Percentiles rank a stretch among this genome's conserved stretches.
These are phyloP conservation scores for Oxyura jamaicensis DNA, from an alignment of 2,113 vertebrate species.

Conservation along the genomic window DNA sequence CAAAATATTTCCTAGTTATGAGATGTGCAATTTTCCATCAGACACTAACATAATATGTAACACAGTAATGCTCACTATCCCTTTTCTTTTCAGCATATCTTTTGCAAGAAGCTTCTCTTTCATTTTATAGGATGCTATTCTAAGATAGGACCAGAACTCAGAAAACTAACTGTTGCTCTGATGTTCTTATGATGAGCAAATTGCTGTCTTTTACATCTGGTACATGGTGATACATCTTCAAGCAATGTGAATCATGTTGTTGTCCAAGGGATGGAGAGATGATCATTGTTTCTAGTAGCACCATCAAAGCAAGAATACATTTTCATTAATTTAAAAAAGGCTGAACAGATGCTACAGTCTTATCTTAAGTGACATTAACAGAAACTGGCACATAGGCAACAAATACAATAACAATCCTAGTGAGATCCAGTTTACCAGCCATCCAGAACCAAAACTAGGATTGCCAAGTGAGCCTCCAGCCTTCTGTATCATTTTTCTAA, in stretches of 20 bases:
- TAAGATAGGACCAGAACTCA: background rate
- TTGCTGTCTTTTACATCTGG: background rate
- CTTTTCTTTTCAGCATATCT: background rate
- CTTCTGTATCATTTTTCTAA: background rate
- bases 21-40: background rate
- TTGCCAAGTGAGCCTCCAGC: background rate
- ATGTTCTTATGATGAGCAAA: background rate
- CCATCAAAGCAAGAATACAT: background rate
- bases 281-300: background rate
- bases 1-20: rapidly evolving
- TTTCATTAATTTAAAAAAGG: constrained; percentile 1
- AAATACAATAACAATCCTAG: background rate
- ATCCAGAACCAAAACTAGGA: background rate
- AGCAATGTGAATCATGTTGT: background rate
- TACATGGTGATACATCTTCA: background rate
- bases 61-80: background rate
- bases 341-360: constrained; percentile 10
- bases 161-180: background rate
- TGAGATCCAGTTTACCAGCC: background rate
- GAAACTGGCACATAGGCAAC: background rate
- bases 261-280: background rate
- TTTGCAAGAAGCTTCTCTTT: background rate
- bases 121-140: background rate
- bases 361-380: background rate
- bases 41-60: background rate